Base-by-base conservation (phyloP, 2,797 vertebrate species). In the Rhincodon typus region DNA sequence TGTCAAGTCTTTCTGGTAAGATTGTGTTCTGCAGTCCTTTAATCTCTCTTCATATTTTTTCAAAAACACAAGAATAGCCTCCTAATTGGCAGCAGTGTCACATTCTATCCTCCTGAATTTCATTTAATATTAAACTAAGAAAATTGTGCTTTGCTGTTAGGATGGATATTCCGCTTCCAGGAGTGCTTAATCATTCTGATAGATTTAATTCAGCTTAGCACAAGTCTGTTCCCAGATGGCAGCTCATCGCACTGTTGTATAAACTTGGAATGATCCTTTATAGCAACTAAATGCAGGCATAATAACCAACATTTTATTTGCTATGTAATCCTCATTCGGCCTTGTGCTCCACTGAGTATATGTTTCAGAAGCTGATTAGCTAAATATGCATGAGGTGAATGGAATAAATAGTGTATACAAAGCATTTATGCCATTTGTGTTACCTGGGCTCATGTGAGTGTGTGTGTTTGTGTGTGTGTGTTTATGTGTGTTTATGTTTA, bases 211-310 rank as follows among this genome's bases (percentile, higher is more conserved):
- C 70, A 77, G 46, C 72, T 95, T 77, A 34, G 4, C 42, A 50
- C 27, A 95, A 72, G 27, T 77, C 70, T 72, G 94, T 53, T 77
- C 69, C 69, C 94, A 95, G 70, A 57, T 95, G 94, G 46, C 69
- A 95, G 27, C 70, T 91, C 34, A 23, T 91, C 88, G 13, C 5
- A 15, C 88, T 77, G 70, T 34, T 95, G 46, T 77, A 74, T n/a
- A 72, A 74, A 77, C 94, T 95, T 77, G 46, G 70, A 95, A 77
- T 57, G 50, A 95, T 95, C 70, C 88, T 91, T 62, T 62, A 66
- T 66, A 91, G 57, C 27, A 50, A 77, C 27, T 95, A 53, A 53
- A 38, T 69, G 21, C 66, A 93, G 62, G 90, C 62, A 72, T 95
- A 74, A 77, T 77, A 74, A 77, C 94, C 53, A 74, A 57, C 94